phyloP scores from a whole-genome alignment of 2,113 vertebrate species.

The Sander lucioperca region DNA sequence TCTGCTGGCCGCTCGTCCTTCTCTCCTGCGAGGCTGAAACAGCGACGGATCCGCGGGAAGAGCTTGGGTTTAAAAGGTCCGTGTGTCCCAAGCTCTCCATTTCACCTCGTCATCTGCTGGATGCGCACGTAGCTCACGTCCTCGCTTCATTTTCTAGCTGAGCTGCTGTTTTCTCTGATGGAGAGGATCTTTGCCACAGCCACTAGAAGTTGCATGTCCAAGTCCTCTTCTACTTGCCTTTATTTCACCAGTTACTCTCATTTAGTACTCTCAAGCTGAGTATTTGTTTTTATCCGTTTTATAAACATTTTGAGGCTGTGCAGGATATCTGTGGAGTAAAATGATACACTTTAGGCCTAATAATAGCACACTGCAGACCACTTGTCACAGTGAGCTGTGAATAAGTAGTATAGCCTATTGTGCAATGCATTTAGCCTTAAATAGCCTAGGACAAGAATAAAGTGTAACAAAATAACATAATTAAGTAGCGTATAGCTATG shows the following conservation, averaged over 20 bases:
- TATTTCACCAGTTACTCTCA: conserved; percentile 1
- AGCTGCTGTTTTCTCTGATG: conserved; percentile 63
- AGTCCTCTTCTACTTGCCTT: conserved; percentile 7
- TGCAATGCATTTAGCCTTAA: not conserved
- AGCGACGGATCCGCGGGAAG: conserved; percentile 46
- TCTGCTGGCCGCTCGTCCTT: conserved; percentile 41
- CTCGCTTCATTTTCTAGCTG: conserved; percentile 83
- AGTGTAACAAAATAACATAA: not conserved
- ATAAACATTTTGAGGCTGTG: conserved; percentile 34
- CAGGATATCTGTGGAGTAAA: conserved; percentile 60
- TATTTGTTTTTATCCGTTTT: conserved; percentile 2
- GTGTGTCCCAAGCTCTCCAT: conserved; percentile 84
- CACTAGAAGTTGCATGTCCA: conserved; percentile 74
- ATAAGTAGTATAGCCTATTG: conserved; percentile 13
- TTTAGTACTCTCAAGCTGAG: not conserved
- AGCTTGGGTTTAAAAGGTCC: conserved; percentile 78
- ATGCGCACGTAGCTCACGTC: conserved; percentile 85
- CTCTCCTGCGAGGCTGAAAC: conserved; percentile 55
- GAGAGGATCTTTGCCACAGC: conserved; percentile 46
- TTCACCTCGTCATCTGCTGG: conserved; percentile 80
- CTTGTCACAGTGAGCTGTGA: conserved; percentile 38
- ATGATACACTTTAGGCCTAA: conserved; percentile 58
- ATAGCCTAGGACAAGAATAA: not conserved
- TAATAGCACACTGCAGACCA: conserved; percentile 45
- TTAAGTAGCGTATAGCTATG: not conserved